Base-by-base conservation (phyloP, 2,113 vertebrate species). In the Bufo gargarizans region DNA sequence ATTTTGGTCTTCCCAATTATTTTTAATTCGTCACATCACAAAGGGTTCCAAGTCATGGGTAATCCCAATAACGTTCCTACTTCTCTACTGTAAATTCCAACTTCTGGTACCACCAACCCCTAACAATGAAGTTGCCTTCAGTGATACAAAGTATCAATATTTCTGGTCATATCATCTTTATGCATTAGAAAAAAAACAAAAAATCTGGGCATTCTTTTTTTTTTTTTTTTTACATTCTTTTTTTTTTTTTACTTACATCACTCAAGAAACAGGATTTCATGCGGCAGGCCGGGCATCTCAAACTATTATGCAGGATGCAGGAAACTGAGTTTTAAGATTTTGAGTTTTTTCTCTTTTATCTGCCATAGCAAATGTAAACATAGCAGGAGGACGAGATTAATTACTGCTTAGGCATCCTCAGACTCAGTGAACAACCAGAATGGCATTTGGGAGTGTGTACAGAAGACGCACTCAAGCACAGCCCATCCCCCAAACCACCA, bases 251-350 rank as follows among this genome's bases (percentile, higher is more conserved):
- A 50, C 45, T 45, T 50, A 76, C 47, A 50, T 76, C 72, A 76
- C 47, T 76, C 45, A 76, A 76, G 72, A 50, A 78, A 78, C 76
- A 77, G 76, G 76, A 53, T 53, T 78, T 56, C 77, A 80, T 80
- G 77, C 77, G 77, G 55, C 77, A 80, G 77, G 53, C 77, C 77
- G 77, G 77, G 77, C 77, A 56, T 78, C 77, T 78, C 77, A 78
- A 78, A 78, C 2, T 14, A 10, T 76, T 55, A 78, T 14, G n/a
- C 77, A 78, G 50, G 77, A 78, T 78, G 77, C 77, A 78, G 77
- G 77, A 56, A n/a, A 55, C 17, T 13, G 19, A 7, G 10, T 55
- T 78, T 78, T 55, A 22, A 7, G 13, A 17, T 17, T 76, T 17
- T 78, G 13, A 53, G 33, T 16, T 45, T 6, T 13, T 14, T 4